Evolutionary conservation across 2,797 vertebrate genomes (phyloP).

Genomic region (Lerista edwardsae): DNA sequence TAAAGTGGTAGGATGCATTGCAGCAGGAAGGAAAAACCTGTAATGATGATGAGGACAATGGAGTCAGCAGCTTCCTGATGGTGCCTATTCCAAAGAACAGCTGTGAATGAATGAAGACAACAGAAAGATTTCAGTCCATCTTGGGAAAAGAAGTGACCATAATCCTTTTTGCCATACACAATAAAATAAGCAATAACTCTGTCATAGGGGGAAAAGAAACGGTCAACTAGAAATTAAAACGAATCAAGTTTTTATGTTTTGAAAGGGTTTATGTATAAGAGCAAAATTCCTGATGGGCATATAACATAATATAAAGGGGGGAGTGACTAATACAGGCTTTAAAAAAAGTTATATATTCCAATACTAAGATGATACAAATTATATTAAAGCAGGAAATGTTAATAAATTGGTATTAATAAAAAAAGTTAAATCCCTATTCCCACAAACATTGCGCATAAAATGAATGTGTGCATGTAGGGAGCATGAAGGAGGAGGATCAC

Average conservation of each 20-base stretch:
- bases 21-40: background rate
- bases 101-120: conserved; percentile 2
- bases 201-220: background rate
- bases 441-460: no score
- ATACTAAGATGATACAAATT: conserved; percentile 37
- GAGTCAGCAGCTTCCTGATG: conserved; percentile 4
- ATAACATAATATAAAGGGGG: conserved; percentile 4
- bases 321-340: conserved; percentile 24
- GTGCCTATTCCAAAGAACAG: background rate
- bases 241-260: conserved; percentile 17
- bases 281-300: conserved; percentile 9
- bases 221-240: conserved; percentile 12
- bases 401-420: conserved; percentile 44
- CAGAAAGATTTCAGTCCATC: background rate
- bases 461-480: no score
- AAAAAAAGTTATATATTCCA: background rate
- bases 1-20: background rate
- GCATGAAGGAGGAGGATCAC: no score
- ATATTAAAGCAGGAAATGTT: conserved; percentile 51
- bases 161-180: background rate
- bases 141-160: background rate
- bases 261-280: conserved; percentile 17
- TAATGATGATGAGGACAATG: background rate
- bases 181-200: conserved; percentile 30
- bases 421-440: conserved; percentile 34